Base-by-base conservation (phyloP, 2,797 vertebrate species). In the Cyprinodon diabolis region DNA sequence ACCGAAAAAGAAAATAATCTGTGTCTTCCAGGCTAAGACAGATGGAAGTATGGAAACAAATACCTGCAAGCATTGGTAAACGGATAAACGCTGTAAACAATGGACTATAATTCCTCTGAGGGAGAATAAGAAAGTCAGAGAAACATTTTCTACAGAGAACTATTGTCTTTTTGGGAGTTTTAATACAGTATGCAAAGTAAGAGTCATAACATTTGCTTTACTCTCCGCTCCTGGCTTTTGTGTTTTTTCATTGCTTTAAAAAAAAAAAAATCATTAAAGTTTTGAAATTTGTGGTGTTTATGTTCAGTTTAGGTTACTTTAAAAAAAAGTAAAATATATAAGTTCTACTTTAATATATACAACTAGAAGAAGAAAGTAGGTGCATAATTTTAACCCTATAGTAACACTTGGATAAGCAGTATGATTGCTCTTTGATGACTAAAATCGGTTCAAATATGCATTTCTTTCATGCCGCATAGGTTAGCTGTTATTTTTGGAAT, bases 401-500 rank as follows among this genome's bases (percentile, higher is more conserved):
- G 21, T 5, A 21, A 43, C 8, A 37, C 57, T 37, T 62, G 60
- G 19, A 62, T 43, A 62, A 10, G 35, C 9, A 21, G 6, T 21
- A 54, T 54, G 51, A 40, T 19, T 60, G 37, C 60, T 21, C 37
- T 40, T 62, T 62, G 58, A 62, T 17, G 35, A 62, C 19, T 40
- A 62, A 2, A 62, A 62, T 21, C 37, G 15, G 60, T 63, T 63
- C 12, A 43, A 63, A 43, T 63, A 43, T 63, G 37, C 37, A n/a
- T 12, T 43, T 43, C 21, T 11, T 19, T 43, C 43, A 19, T n/a
- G 19, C 12, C 43, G 2, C 37, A 6, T 12, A 13, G 57, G 37
- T 43, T 63, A 12, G 10, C 60, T 63, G 19, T 63, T 63, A 63
- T 63, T 63, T 63, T 63, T 63, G 60, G 60, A n/a, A n/a, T 19